Conservation (phyloP, 2,113 vertebrate genomes). For the Nematolebias whitei region DNA sequence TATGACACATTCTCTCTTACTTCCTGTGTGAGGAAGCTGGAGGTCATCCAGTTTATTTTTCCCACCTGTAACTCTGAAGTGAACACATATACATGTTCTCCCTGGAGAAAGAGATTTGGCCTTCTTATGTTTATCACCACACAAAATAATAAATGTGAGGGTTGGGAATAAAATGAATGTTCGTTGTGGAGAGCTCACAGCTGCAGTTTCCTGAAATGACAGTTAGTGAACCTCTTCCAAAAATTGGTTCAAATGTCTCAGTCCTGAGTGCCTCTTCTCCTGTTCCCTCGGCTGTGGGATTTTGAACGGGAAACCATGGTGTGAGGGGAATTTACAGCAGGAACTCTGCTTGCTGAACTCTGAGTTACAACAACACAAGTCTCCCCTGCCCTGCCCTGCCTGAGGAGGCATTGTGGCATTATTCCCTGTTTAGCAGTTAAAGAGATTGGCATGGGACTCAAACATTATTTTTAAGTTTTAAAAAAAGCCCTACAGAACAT, state of each 20-base stretch:
- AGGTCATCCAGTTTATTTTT: conserved; percentile 47
- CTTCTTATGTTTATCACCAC: neutral
- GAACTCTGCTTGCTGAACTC: conserved; percentile 57
- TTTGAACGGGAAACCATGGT: conserved; percentile 59
- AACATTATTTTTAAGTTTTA: neutral
- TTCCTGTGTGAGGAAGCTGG: conserved; percentile 46
- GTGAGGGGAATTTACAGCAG: conserved; percentile 69
- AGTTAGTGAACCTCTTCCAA: neutral
- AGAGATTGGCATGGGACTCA: conserved; percentile 13
- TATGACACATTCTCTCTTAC: conserved; percentile 51
- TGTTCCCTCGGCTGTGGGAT: conserved; percentile 10
- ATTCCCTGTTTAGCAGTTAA: conserved; percentile 23
- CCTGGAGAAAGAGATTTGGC: neutral
- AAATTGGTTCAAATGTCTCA: neutral
- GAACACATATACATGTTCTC: conserved; percentile 17
- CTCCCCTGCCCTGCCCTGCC: conserved; percentile 13
- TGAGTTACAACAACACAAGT: conserved; percentile 49
- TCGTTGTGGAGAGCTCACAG: neutral
- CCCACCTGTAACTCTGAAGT: conserved; percentile 16
- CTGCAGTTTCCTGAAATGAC: conserved; percentile 1
- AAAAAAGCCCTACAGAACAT: conserved; percentile 6
- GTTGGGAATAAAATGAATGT: neutral
- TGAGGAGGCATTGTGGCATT: neutral
- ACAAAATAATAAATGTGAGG: neutral
- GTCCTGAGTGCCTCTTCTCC: conserved; percentile 1